These are phyloP conservation scores for Octomys mimax DNA, from an alignment of 2,797 vertebrate genomes.

Conservation along the genomic window DNA sequence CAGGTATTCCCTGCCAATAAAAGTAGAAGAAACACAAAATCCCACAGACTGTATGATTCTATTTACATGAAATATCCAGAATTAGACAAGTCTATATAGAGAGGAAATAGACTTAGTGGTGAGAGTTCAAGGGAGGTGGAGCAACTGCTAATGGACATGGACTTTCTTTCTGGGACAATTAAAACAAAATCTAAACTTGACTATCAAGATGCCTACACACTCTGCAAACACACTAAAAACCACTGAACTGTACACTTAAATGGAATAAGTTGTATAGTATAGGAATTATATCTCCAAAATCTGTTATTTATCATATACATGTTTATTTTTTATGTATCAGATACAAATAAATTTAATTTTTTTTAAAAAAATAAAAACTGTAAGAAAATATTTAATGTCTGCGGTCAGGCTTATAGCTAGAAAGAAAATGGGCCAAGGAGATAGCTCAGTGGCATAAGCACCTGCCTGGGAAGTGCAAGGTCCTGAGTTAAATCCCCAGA, in stretches of 20 bases:
- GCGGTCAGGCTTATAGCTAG: constrained; percentile 38
- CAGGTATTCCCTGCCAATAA: constrained; percentile 26
- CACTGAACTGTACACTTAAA: background rate
- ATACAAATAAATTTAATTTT: background rate
- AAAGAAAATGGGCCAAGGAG: background rate
- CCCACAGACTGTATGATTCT: background rate
- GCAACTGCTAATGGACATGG: background rate
- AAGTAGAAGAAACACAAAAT: constrained; percentile 44
- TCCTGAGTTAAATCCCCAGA: too few relatives aligned
- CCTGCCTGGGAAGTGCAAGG: too few relatives aligned
- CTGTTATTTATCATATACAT: background rate
- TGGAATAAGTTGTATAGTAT: background rate
- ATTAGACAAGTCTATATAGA: background rate
- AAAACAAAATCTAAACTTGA: constrained; percentile 36
- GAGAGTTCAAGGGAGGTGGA: background rate
- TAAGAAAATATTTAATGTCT: background rate
- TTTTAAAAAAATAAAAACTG: background rate
- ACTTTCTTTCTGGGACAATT: background rate
- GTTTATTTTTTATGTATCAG: background rate
- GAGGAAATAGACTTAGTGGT: constrained; percentile 7
- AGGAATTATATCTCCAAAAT: constrained; percentile 26
- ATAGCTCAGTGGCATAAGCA: too few relatives aligned
- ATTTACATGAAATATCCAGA: constrained; percentile 34
- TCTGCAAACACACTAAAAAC: constrained; percentile 27
- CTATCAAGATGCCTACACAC: background rate